Evolutionary conservation across 1,140 invertebrate species (phyloP), one percentile per base, ranked within the genome.

Genomic region (Drosophila guanche): DNA sequence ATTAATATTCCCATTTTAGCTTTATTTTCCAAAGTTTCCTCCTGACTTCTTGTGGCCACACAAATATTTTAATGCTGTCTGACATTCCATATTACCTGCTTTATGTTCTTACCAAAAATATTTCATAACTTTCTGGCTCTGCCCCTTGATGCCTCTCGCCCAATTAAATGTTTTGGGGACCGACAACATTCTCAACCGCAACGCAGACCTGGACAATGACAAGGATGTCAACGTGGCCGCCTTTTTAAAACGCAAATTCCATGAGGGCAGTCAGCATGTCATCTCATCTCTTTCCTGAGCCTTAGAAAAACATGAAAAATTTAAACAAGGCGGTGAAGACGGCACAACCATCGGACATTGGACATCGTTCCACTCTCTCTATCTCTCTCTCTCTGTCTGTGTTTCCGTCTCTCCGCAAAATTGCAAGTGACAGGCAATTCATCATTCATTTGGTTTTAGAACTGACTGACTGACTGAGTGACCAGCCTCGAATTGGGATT

Each of bases 391-490:
- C 16, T 20, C 16, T 59, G 57, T 63, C 68, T 73, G 74, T 86
- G 74, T 81, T 79, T 75, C 78, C 63, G 77, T 88, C 83, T 75
- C 83, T 69, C 83, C 50, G 79, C 76, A 88, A 86, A 86, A 86
- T 88, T 86, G 83, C 83, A 88, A 88, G 83, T 86, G 83, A 86
- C 83, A 86, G 83, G 83, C 83, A 88, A 86, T 88, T 86, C 83
- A 86, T 86, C 83, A 86, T 86, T 86, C 83, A 86, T 88, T 86
- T 68, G 74, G 77, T 68, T 86, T 88, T 75, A 61, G 74, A 71
- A 61, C 66, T 69, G 74, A 77, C 68, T 79, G 76, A 63, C 76
- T 71, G 33, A 37, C 33, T 37, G 33, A 37, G 10, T 37, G 79
- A 61, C 79, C 67, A 78, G 66, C 72, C 41, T 59, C 52, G 53